Conservation (phyloP, 1,140 invertebrate species). For the Coboldia fuscipes region DNA sequence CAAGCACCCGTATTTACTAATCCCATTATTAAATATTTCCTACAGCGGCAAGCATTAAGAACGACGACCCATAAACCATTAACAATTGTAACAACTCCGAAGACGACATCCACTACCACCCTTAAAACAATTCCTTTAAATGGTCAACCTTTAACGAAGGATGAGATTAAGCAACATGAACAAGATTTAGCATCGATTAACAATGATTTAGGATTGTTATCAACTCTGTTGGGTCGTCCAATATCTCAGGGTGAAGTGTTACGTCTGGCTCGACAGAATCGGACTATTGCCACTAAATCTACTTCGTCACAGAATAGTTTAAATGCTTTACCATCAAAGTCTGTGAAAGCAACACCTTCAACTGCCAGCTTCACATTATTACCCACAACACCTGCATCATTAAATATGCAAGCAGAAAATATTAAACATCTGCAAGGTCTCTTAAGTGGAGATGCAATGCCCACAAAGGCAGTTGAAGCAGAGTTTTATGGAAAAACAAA, state of each 20-base stretch:
- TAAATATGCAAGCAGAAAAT: neutral
- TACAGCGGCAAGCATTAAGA: neutral
- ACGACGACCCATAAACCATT: neutral
- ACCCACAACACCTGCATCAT: conserved; percentile 2
- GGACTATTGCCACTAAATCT: neutral
- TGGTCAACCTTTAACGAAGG: neutral
- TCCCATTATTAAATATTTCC: conserved; percentile 10
- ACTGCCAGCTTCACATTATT: neutral
- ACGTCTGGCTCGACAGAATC: conserved; percentile 1
- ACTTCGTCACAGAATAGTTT: neutral
- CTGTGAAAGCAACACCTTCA: conserved; percentile 1
- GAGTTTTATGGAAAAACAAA: conserved; percentile 28
- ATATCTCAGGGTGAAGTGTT: conserved; percentile 2
- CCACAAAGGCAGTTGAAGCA: neutral
- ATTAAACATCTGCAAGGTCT: conserved; percentile 2
- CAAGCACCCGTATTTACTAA: conserved; percentile 24
- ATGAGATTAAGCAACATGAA: neutral
- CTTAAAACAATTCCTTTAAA: neutral
- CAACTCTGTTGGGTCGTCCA: conserved; percentile 4
- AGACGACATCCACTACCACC: neutral
- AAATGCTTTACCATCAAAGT: neutral
- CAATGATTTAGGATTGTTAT: conserved; percentile 3
- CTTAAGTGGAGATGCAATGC: conserved; percentile 2
- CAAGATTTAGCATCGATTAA: conserved; percentile 2
- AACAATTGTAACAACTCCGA: neutral